A percentile compares a stretch with the other conserved stretches of the same genome.
phyloP scores from a whole-genome alignment of 2,888 invertebrate genomes.

The Prionchulus punctatus region DNA sequence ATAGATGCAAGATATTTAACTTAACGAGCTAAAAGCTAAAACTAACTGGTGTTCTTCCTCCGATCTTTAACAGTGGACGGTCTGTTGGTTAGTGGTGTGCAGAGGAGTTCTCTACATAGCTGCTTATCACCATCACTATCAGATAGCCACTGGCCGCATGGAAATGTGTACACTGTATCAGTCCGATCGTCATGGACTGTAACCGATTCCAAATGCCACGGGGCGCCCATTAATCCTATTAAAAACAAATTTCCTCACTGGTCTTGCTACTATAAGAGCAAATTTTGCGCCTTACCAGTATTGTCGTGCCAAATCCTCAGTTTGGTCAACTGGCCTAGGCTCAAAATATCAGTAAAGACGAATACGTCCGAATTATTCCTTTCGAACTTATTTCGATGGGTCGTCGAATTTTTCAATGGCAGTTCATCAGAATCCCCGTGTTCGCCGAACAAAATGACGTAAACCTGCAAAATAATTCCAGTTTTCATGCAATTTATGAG shows the following conservation, averaged over 20 bases:
- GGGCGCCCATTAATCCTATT: background rate
- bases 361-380: background rate
- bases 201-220: background rate
- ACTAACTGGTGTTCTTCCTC: no score
- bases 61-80: no score
- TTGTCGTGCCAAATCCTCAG: conserved; percentile 41
- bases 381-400: background rate
- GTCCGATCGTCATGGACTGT: background rate
- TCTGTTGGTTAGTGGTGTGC: no score
- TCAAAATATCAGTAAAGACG: background rate
- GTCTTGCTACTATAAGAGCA: background rate
- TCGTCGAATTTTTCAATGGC: background rate
- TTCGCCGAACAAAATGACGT: background rate
- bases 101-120: background rate
- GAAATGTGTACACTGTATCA: background rate
- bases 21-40: no score
- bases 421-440: background rate
- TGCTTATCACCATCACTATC: background rate
- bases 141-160: background rate
- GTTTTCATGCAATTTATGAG: no score
- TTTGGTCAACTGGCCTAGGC: conserved; percentile 36
- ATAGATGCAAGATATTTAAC: no score
- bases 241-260: no score
- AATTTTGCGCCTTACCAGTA: conserved; percentile 29
- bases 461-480: background rate